These are phyloP conservation scores for Pardalotus punctatus DNA, from an alignment of 2,113 vertebrate genomes.

Conservation along the genomic window DNA sequence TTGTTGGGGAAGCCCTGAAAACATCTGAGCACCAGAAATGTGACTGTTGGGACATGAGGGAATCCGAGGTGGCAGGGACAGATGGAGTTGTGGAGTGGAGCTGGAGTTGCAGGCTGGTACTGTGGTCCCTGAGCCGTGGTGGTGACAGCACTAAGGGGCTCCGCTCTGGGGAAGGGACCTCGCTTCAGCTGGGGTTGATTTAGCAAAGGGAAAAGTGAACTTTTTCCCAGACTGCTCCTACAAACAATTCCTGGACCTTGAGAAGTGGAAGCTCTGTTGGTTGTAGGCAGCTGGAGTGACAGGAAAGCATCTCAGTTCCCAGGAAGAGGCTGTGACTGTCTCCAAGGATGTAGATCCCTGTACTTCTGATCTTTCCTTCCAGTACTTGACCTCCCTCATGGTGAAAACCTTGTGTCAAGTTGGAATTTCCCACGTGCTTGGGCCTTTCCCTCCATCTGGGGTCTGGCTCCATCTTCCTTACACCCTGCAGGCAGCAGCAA, in stretches of 20 bases:
- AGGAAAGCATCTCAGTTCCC: background rate
- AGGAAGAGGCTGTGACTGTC: background rate
- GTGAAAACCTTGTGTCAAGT: background rate
- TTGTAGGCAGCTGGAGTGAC: background rate
- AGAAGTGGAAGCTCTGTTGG: background rate
- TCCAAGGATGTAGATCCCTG: background rate
- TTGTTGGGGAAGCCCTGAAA: background rate
- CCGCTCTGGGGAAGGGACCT: background rate
- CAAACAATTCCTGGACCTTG: background rate
- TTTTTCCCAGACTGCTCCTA: background rate
- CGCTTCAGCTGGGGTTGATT: rapidly evolving
- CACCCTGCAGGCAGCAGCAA: background rate
- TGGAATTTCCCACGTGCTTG: background rate
- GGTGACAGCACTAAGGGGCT: background rate
- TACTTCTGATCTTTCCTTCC: background rate
- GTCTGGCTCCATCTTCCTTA: background rate
- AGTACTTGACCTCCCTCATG: background rate
- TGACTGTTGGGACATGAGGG: background rate
- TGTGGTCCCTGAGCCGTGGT: rapidly evolving
- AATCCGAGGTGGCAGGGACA: constrained; percentile 9
- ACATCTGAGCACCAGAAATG: rapidly evolving
- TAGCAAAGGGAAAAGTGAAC: background rate
- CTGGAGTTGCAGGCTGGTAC: background rate
- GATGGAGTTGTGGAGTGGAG: background rate
- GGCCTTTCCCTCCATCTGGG: background rate